phyloP scores from a whole-genome alignment of 2,113 vertebrate species.

The Trochalopteron elliotii region DNA sequence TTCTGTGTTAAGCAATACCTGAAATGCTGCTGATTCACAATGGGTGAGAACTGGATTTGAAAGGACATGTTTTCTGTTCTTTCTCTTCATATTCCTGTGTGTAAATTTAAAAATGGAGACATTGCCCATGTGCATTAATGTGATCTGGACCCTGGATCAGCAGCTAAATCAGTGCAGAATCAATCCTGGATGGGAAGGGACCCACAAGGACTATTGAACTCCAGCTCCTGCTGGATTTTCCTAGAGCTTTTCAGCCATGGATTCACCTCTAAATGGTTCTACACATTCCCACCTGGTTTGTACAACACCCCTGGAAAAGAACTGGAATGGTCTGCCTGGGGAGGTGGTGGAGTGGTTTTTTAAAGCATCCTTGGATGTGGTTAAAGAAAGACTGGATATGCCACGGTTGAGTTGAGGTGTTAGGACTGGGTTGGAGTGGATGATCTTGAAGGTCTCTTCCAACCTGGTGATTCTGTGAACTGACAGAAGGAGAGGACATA shows the following conservation, averaged over 20 bases:
- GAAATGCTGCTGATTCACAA: neutral
- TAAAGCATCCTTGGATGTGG: neutral
- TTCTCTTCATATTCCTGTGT: neutral
- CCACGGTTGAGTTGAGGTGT: too few relatives aligned
- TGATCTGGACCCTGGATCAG: neutral
- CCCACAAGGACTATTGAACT: neutral
- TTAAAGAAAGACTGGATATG: too few relatives aligned
- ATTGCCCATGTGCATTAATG: accelerated
- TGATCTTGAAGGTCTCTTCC: too few relatives aligned
- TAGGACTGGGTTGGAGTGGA: too few relatives aligned
- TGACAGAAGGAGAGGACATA: too few relatives aligned
- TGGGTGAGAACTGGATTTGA: neutral
- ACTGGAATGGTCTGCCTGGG: accelerated
- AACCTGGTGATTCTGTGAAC: too few relatives aligned
- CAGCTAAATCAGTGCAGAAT: neutral
- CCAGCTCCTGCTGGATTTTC: neutral
- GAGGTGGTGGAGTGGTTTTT: neutral
- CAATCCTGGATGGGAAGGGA: neutral
- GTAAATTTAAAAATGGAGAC: neutral
- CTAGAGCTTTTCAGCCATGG: accelerated
- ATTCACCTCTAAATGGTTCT: neutral
- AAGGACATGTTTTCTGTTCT: neutral
- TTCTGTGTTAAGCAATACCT: neutral
- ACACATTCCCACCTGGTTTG: neutral
- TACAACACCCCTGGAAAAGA: too few relatives aligned